Evolutionary conservation across 1,140 invertebrate species (phyloP).

Genomic region (Brachionus rubens): DNA sequence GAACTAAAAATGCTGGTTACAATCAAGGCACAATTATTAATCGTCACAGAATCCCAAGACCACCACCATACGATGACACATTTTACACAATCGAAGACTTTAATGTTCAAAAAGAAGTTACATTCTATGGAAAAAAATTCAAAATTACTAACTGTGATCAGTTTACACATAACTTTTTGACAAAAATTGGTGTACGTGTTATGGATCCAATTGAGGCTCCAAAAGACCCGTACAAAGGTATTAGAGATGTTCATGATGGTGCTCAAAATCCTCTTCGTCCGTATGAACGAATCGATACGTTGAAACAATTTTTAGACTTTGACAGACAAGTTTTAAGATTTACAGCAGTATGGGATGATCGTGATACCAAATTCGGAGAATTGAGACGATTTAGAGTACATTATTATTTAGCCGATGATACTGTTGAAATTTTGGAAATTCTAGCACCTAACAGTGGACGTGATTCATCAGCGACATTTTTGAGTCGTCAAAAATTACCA

Average conservation of each 20-base stretch:
- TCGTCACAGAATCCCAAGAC: conserved; percentile 72
- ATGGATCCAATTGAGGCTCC: conserved; percentile 49
- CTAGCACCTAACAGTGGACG: conserved; percentile 57
- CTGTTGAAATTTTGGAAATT: conserved; percentile 59
- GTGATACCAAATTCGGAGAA: conserved; percentile 60
- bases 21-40: conserved; percentile 66
- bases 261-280: conserved; percentile 58
- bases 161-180: conserved; percentile 78
- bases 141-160: conserved; percentile 76
- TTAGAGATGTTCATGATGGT: conserved; percentile 56
- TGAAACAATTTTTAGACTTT: conserved; percentile 60
- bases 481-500: conserved; percentile 55
- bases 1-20: conserved; percentile 58
- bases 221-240: conserved; percentile 55
- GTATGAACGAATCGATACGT: conserved; percentile 59
- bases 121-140: conserved; percentile 72
- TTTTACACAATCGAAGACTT: conserved; percentile 68
- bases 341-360: conserved; percentile 61
- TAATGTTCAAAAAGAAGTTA: conserved; percentile 69
- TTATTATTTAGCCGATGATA: conserved; percentile 60
- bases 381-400: conserved; percentile 58
- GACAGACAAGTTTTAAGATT: conserved; percentile 60
- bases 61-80: conserved; percentile 67
- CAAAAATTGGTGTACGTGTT: conserved; percentile 75
- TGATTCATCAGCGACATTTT: conserved; percentile 58